Evolutionary conservation across 2,888 invertebrate species (phyloP).

Genomic region (Drosophila pseudotakahashii): DNA sequence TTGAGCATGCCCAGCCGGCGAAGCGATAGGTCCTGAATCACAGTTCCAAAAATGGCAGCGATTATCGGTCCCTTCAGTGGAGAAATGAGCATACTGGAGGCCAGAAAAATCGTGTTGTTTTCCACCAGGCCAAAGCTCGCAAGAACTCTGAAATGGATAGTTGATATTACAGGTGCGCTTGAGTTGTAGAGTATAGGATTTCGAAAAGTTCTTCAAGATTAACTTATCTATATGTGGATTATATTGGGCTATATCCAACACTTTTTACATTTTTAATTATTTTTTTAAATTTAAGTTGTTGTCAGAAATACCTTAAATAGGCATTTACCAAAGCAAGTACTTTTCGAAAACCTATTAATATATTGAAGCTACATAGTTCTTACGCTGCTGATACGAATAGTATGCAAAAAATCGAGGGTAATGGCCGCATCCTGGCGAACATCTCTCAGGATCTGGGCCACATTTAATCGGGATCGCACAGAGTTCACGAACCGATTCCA

Average conservation of each 20-base stretch:
- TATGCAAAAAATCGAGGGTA: conserved; percentile 91
- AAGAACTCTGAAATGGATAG: conserved; percentile 85
- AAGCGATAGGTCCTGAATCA: conserved; percentile 88
- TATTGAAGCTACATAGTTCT: too few species aligned
- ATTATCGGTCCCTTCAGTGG: conserved; percentile 93
- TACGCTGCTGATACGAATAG: conserved; percentile 89
- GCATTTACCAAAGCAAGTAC: too few species aligned
- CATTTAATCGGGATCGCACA: conserved; percentile 88
- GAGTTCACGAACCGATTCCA: conserved; percentile 89
- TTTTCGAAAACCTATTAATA: too few species aligned
- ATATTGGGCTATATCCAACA: too few species aligned
- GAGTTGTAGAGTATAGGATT: not conserved
- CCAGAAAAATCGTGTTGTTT: conserved; percentile 89
- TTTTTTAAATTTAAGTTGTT: too few species aligned
- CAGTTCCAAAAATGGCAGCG: conserved; percentile 90
- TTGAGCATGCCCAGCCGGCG: conserved; percentile 88
- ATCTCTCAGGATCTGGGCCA: conserved; percentile 89
- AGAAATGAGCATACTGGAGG: conserved; percentile 92
- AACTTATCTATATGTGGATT: too few species aligned
- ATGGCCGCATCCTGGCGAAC: conserved; percentile 88
- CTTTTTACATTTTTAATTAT: too few species aligned
- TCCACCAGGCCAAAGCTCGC: conserved; percentile 90
- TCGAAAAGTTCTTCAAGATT: not conserved
- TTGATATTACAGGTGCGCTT: not conserved
- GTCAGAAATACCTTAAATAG: too few species aligned